A percentile compares a stretch with the other conserved stretches of the same genome.
phyloP scores from a whole-genome alignment of 2,888 invertebrate species.

The Campaea margaritaria region DNA sequence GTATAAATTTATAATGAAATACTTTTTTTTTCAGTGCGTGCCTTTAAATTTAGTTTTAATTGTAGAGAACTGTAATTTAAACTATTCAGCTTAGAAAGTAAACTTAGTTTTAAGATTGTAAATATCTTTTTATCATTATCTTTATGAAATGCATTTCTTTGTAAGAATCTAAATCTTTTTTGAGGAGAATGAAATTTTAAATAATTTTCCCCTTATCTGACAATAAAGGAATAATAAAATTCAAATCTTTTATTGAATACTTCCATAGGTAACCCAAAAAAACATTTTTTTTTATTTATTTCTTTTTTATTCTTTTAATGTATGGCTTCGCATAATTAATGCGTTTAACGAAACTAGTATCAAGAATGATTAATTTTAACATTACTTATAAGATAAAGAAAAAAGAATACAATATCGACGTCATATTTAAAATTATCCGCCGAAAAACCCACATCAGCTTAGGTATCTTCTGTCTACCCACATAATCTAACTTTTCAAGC shows the following conservation, averaged over 20 bases:
- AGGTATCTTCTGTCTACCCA: no score
- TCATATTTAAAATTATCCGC: no score
- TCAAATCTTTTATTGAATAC: constrained; percentile 41
- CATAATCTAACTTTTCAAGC: no score
- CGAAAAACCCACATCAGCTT: no score
- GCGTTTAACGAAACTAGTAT: no score
- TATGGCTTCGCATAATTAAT: no score
- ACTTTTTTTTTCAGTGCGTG: constrained; percentile 50
- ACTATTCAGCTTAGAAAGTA: constrained; percentile 60
- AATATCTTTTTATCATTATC: constrained; percentile 80
- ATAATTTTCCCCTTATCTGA: constrained; percentile 81
- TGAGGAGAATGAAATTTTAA: constrained; percentile 79
- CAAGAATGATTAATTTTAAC: no score
- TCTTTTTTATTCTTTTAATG: no score
- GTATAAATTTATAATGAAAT: constrained; percentile 7
- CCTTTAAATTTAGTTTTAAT: constrained; percentile 65
- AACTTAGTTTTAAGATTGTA: constrained; percentile 65
- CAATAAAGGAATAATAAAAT: constrained; percentile 83
- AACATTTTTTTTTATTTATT: not conserved
- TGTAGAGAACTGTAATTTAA: constrained; percentile 72
- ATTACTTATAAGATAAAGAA: no score
- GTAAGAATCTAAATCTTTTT: constrained; percentile 71
- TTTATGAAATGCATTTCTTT: constrained; percentile 83
- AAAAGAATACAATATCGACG: no score
- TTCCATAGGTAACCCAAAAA: constrained; percentile 13